Evolutionary conservation across 2,797 vertebrate genomes (phyloP).

Genomic region (Discoglossus pictus): DNA sequence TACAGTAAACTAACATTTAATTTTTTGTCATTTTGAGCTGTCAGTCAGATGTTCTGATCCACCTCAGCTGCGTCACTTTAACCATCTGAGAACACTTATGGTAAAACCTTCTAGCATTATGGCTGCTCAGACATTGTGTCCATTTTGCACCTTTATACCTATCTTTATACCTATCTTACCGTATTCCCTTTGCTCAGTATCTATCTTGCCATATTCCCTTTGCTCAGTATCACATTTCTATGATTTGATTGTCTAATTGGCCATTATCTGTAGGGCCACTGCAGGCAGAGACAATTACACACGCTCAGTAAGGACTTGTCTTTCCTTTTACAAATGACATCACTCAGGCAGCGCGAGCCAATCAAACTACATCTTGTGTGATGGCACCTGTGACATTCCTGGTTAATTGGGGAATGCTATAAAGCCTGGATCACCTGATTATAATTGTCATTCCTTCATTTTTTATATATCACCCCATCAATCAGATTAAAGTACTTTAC

Average conservation of each 20-base stretch:
- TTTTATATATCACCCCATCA: conserved; percentile 48
- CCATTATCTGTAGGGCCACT: conserved; percentile 19
- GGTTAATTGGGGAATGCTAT: conserved; percentile 35
- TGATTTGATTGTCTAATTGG: conserved; percentile 9
- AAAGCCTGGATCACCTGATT: conserved; percentile 36
- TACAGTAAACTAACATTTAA: too few relatives aligned
- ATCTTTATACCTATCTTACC: too few relatives aligned
- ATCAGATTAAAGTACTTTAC: conserved; percentile 27
- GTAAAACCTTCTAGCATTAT: too few relatives aligned
- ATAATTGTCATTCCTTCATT: conserved; percentile 45
- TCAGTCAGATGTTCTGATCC: too few relatives aligned
- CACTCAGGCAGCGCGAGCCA: conserved; percentile 14
- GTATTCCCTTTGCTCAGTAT: too few relatives aligned
- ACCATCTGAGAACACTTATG: too few relatives aligned
- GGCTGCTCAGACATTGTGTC: too few relatives aligned
- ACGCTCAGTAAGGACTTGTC: conserved; percentile 18
- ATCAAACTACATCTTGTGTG: conserved; percentile 28
- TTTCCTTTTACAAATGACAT: conserved; percentile 32
- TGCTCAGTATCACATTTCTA: conserved; percentile 4
- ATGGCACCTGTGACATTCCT: conserved; percentile 37
- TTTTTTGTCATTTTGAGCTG: too few relatives aligned
- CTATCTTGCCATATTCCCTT: too few relatives aligned
- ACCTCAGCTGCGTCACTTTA: too few relatives aligned
- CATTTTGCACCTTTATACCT: too few relatives aligned
- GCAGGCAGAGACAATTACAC: conserved; percentile 12